Base-by-base conservation (phyloP, 35 echinoderm and acorn worm species). In the Ophiothrix spiculata region DNA sequence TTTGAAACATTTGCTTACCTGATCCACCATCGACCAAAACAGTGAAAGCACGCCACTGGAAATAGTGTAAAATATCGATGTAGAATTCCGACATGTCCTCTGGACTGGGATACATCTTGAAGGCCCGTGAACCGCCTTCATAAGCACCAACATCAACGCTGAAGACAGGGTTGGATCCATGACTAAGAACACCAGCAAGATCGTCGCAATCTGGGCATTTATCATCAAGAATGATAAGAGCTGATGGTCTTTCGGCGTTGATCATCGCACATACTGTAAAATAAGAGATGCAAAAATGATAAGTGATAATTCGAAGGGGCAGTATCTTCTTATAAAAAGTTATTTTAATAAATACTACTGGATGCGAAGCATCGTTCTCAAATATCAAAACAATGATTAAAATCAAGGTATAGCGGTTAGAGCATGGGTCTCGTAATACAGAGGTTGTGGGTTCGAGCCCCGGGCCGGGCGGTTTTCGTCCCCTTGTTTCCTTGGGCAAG, bases 41-140 rank as follows among this genome's bases (percentile, higher is more conserved):
- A 21, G 86, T 83, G 40, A 94, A 94, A 39, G 79, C 82, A 38
- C 88, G 81, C 92, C 92, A 94, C 37, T 78, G 60, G 56, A 94
- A 94, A 40, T 94, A 94, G 0, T 75, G 14, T 16, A 94, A 56
- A 16, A 94, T 76, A 33, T 94, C 92, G 17, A 94, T 87, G 76
- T 85, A 87, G 74, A 94, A 94, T 0, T 83, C 31, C 29, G 79
- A 83, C 64, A 94, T 38, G 38, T 94, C 92, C 16, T 90, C 88
- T 54, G 92, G 87, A 1, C 84, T 76, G 3, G 92, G 92, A 56
- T 94, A 94, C 88, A 94, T 90, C 37, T 90, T 90, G 75, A 94
- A 94, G 17, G 92, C 92, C 37, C 46, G 69, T 0, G 92, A 94
- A 36, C 92, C 92, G 40, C 77, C 56, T 76, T 60, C 85, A 35